Evolutionary conservation across 1,140 invertebrate genomes (phyloP), one percentile per base, ranked within the genome.

Genomic region (Magallana ariakensis): DNA sequence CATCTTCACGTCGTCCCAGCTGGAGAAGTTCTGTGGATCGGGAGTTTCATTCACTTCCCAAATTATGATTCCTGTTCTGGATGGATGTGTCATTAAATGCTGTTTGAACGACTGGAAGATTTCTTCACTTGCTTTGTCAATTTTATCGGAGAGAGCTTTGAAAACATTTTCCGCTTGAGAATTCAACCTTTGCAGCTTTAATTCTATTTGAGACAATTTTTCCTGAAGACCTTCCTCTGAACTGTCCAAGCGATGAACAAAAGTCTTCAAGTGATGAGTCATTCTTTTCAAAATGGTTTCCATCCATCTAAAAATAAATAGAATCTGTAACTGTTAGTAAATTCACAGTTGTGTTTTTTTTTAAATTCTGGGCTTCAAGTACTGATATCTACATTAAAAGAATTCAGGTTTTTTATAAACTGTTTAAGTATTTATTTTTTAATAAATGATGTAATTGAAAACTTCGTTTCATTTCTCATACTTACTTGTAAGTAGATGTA

Each of bases 401-500:
- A 46, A 46, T 46, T 46, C 33, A 46, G 1, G 5, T 46, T 46
- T 46, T 46, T 46, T 4, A 46, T 0, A 4, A 46, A 46, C 2
- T 46, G 33, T 46, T 46, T 46, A 0, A 46, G 33, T 46, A 46
- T 46, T 33, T 33, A 4, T 46, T 46, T 46, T 46, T 3, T 4
- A 46, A 46, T 46, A 0, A 46, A 46, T 46, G 33, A 46, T 46
- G 33, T 46, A 46, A 46, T 46, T 46, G 0, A 46, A 46, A 46
- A 46, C 33, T 46, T 46, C 33, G 33, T 46, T 46, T 46, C 33
- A 4, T 46, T 46, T 46, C 5, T 5, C 33, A 46, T 16, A 82
- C 87, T 89, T 88, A 92, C 92, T 85, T 88, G 87, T 92, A 92
- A 10, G 90, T 88, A 15, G 85, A 80, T 85, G 90, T 89, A 13